Percentiles rank a stretch among this genome's conserved stretches.
Conservation (phyloP, 1,140 invertebrate genomes). For the Listronotus bonariensis region DNA sequence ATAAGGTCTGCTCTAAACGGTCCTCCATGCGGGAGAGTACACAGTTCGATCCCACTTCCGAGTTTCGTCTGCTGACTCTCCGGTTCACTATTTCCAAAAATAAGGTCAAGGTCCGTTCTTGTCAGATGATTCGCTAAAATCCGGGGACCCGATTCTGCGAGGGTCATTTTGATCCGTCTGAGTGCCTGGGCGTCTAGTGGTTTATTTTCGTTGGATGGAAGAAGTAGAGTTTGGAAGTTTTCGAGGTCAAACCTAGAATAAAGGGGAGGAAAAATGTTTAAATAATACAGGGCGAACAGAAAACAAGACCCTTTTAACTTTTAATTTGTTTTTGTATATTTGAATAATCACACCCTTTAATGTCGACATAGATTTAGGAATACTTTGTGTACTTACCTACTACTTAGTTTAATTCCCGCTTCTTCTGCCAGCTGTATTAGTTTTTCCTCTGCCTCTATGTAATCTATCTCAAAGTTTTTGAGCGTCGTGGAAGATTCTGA, state of each 20-base stretch:
- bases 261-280: too few species aligned
- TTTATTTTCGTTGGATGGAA: conserved; percentile 80
- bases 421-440: conserved; percentile 66
- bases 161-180: conserved; percentile 77
- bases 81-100: conserved; percentile 61
- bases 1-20: conserved; percentile 82
- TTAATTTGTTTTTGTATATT: too few species aligned
- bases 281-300: too few species aligned
- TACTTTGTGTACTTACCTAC: too few species aligned
- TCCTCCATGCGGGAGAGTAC: conserved; percentile 81
- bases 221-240: conserved; percentile 75
- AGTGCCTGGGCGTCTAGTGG: conserved; percentile 84
- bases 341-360: too few species aligned
- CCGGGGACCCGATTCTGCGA: conserved; percentile 77
- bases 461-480: conserved; percentile 68
- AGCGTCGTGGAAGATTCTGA: conserved; percentile 64
- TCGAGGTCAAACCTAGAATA: conserved; percentile 73
- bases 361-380: too few species aligned
- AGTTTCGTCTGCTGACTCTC: conserved; percentile 45
- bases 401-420: conserved; percentile 1
- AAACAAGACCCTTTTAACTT: too few species aligned
- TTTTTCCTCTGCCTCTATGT: conserved; percentile 64
- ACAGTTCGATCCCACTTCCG: conserved; percentile 74
- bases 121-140: conserved; percentile 87
- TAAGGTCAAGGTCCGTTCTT: conserved; percentile 75